phyloP scores from a whole-genome alignment of 2,797 vertebrate genomes.

The Rhabdomys pumilio region DNA sequence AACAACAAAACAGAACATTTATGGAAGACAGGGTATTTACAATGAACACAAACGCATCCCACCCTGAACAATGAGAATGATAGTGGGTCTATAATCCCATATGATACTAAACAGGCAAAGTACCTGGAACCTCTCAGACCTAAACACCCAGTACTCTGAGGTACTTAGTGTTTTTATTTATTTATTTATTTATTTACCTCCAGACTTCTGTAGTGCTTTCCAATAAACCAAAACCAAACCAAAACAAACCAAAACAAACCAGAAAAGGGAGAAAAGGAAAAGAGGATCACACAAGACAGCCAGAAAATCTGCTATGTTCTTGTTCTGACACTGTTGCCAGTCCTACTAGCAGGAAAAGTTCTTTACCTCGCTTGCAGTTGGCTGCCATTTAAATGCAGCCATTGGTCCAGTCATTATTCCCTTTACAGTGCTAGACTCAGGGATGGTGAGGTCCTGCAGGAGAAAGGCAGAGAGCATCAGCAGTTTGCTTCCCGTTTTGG shows the following conservation, averaged over 20 bases:
- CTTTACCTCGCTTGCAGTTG: slow-evolving; percentile 93
- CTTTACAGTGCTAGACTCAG: slow-evolving; percentile 97
- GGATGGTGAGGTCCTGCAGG: slow-evolving; percentile 96
- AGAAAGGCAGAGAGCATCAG: slow-evolving; percentile 82
- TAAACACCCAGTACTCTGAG: not conserved
- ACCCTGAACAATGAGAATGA: not conserved
- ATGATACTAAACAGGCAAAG: not conserved
- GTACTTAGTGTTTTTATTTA: too few relatives aligned
- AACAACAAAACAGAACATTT: not conserved
- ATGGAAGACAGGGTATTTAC: not conserved
- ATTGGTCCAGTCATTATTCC: slow-evolving; percentile 96
- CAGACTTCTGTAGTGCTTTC: not conserved
- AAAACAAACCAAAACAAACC: too few relatives aligned
- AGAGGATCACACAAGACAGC: not conserved
- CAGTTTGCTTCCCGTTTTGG: not conserved
- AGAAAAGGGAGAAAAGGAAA: not conserved
- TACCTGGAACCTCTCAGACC: not conserved
- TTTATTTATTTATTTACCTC: not conserved
- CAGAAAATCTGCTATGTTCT: not conserved
- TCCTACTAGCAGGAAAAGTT: not conserved
- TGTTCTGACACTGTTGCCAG: not conserved
- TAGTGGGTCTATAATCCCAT: not conserved
- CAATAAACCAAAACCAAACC: not conserved
- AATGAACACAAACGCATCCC: not conserved
- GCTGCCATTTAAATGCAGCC: slow-evolving; percentile 98